Base-by-base conservation (phyloP, 2,113 vertebrate species). In the Mola mola region DNA sequence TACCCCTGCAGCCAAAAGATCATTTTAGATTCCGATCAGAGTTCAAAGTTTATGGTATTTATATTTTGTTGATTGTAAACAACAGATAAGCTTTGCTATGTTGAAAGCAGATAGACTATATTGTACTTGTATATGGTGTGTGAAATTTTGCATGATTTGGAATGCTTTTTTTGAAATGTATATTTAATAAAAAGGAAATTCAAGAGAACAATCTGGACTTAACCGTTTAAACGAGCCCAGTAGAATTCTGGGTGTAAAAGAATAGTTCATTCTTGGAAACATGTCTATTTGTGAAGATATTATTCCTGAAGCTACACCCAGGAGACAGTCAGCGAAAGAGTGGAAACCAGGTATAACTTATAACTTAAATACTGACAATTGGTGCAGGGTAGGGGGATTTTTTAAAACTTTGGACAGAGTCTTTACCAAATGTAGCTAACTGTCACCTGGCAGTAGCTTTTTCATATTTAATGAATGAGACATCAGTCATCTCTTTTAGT, bases 11-110 rank as follows among this genome's bases (percentile, higher is more conserved):
- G 12, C n/a, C 1, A 13, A 36, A 34, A 41, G n/a, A 42, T 40
- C 15, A 21, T 55, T 65, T 72, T 20, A 40, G 61, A 6, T 59
- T 69, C 19, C 26, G 16, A 61, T 16, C 0, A 49, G 19, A 6
- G n/a, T 51, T 20, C 11, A 29, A 17, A 15, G 24, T 59, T 58
- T 16, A 36, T 10, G 13, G 19, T 29, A 51, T 50, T 17, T 11
- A 46, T 52, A 31, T 46, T 46, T 33, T 24, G 52, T 8, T 19
- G 2, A 17, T 15, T 22, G 3, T 10, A 33, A 33, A 2, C 34
- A 16, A 6, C 15, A 37, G 8, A 17, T 17, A 8, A 25, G n/a
- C n/a, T 26, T 2, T 20, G 11, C 15, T 12, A 10, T 51, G 20
- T 6, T 33, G 25, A 31, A 19, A n/a, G n/a, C n/a, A n/a, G n/a